Percentiles rank a stretch among this genome's conserved stretches.
Conservation (phyloP, 2,113 vertebrate species). For the Mirounga angustirostris region DNA sequence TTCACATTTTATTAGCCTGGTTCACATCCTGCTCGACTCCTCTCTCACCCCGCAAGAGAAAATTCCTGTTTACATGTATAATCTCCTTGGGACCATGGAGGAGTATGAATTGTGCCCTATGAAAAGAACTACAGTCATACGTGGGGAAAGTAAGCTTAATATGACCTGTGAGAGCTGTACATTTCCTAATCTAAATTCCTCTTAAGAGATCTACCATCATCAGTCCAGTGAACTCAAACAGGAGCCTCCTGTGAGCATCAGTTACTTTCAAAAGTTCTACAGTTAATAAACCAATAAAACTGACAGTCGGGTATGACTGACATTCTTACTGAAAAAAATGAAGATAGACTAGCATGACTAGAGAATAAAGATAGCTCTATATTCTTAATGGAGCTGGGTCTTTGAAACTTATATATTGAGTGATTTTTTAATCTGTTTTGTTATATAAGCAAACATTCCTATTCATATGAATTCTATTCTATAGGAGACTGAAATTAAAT, state of each 20-base stretch:
- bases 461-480: neutral
- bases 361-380: neutral
- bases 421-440: neutral
- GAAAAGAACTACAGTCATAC: conserved; percentile 58
- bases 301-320: neutral
- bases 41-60: conserved; percentile 64
- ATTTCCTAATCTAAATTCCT: conserved; percentile 68
- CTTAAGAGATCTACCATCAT: conserved; percentile 46
- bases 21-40: conserved; percentile 73
- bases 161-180: conserved; percentile 68
- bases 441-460: neutral
- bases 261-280: conserved; percentile 27
- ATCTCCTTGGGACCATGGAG: conserved; percentile 61
- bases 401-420: neutral
- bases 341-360: neutral
- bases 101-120: conserved; percentile 56
- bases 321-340: conserved; percentile 19
- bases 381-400: neutral
- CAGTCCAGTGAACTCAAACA: conserved; percentile 41
- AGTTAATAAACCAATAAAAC: conserved; percentile 61
- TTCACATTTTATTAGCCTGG: conserved; percentile 78
- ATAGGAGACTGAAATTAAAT: neutral
- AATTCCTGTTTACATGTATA: conserved; percentile 73
- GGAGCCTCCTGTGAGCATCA: conserved; percentile 46
- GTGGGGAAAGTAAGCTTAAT: conserved; percentile 61